Percentiles rank a stretch among this genome's conserved stretches.
phyloP scores from a whole-genome alignment of 2,797 vertebrate species.

The Cetoscarus ocellatus region DNA sequence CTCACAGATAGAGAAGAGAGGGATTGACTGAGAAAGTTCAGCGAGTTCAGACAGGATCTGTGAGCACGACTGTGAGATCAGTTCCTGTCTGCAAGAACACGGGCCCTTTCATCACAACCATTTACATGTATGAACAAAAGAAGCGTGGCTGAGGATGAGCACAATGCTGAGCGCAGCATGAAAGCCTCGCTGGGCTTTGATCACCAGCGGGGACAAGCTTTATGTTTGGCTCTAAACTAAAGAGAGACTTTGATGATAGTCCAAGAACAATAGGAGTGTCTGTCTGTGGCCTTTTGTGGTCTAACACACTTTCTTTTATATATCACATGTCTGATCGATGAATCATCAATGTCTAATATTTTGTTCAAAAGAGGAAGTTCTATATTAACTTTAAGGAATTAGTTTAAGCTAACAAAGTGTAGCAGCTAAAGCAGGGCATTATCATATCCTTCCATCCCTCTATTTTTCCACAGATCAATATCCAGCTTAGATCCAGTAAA shows the following conservation, averaged over 20 bases:
- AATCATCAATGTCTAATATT: slow-evolving; percentile 4
- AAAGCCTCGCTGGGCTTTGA: slow-evolving; percentile 67
- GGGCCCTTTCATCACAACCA: slow-evolving; percentile 61
- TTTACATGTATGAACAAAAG: slow-evolving; percentile 68
- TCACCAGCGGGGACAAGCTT: slow-evolving; percentile 47
- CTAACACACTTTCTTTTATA: slow-evolving; percentile 10
- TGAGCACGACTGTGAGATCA: slow-evolving; percentile 25
- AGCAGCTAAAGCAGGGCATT: no score
- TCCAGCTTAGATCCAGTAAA: no score
- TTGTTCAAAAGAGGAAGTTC: background rate
- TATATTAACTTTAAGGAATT: background rate
- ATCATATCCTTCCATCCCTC: background rate
- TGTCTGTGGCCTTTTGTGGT: slow-evolving; percentile 15
- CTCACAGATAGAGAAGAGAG: slow-evolving; percentile 27
- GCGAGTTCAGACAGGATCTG: slow-evolving; percentile 37
- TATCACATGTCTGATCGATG: background rate
- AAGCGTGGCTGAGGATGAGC: slow-evolving; percentile 28
- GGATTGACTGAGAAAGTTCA: slow-evolving; percentile 12
- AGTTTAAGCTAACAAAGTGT: background rate
- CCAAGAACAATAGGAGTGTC: slow-evolving; percentile 37
- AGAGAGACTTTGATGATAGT: slow-evolving; percentile 54
- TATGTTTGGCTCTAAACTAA: slow-evolving; percentile 40
- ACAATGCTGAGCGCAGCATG: slow-evolving; percentile 24
- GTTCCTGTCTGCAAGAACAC: slow-evolving; percentile 30
- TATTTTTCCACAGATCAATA: no score